Percentiles rank a stretch among this genome's conserved stretches.
These are phyloP conservation scores for Fregetta grallaria DNA, from an alignment of 2,113 vertebrate genomes.

Conservation along the genomic window DNA sequence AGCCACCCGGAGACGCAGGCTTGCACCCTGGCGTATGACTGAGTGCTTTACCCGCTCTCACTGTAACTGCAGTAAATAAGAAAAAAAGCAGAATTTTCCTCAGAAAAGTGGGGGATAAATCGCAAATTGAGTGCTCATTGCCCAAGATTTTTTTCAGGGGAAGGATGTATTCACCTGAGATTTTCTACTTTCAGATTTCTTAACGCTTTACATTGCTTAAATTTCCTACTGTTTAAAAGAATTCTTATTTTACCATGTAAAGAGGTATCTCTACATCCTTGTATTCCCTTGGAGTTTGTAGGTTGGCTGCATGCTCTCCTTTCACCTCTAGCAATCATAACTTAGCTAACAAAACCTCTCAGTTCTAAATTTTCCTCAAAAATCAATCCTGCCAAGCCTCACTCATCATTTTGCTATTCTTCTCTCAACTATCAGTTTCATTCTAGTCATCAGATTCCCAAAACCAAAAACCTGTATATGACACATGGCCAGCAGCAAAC, in stretches of 20 bases:
- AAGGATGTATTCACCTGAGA: neutral
- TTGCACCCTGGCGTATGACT: fast-evolving
- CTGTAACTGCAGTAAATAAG: neutral
- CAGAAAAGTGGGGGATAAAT: neutral
- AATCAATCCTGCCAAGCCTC: neutral
- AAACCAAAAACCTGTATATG: neutral
- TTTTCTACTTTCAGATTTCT: neutral
- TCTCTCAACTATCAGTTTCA: neutral
- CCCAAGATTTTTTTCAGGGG: neutral
- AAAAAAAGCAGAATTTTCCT: neutral
- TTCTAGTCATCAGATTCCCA: neutral
- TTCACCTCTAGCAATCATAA: neutral
- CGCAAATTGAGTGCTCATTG: neutral
- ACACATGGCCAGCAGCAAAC: neutral
- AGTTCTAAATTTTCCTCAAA: neutral
- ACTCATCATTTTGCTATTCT: neutral
- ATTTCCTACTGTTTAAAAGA: neutral
- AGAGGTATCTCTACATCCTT: neutral
- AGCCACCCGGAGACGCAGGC: fast-evolving
- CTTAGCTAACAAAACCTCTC: neutral
- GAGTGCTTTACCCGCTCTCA: neutral
- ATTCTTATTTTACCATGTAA: neutral
- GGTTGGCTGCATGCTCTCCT: neutral
- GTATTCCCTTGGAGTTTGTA: neutral
- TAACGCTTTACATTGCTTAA: neutral